Evolutionary conservation across 1,140 invertebrate genomes (phyloP), one percentile per base, ranked within the genome.

Genomic region (Plodia interpunctella): DNA sequence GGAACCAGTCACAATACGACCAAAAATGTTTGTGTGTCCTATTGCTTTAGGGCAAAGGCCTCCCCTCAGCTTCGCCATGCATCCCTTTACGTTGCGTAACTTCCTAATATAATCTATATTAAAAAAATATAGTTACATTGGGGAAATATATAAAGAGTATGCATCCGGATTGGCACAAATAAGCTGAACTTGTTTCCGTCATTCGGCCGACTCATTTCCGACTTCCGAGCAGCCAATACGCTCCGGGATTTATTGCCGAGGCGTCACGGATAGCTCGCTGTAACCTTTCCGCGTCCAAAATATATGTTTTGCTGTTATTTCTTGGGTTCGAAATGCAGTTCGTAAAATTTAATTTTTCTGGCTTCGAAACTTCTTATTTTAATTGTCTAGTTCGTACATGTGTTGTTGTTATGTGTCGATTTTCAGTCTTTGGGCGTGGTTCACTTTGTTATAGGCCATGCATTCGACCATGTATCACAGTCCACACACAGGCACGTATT

Each of bases 111-210:
- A 28, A 9, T 28, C 35, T 38, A 38, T 8, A 15, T 44, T 44
- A 17, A n/a, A 44, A 44, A 44, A 44, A 15, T 3, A 15, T 44
- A 3, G 51, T 53, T 49, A 50, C 20, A 50, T 57, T 49, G 38
- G 50, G 55, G 55, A 65, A 58, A 61, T 59, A 51, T 50, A 17
- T 52, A 52, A 57, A 58, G 61, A 55, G 61, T 63, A 61, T 44
- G 59, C 44, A 66, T 70, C 60, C 59, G 65, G 59, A 30, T 21
- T 64, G 68, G 67, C 60, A 76, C 69, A 74, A 78, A 77, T 77
- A 77, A 78, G 75, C 73, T 78, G 66, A 76, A 73, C 70, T 70
- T 66, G 74, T 72, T 80, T 80, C 78, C 75, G 75, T 76, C 75
- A 78, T 80, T 78, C 70, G 70, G 74, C 69, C 74, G 70, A 74